These are phyloP conservation scores for Bacillus rossius DNA, from an alignment of 1,140 invertebrate species.

Conservation along the genomic window DNA sequence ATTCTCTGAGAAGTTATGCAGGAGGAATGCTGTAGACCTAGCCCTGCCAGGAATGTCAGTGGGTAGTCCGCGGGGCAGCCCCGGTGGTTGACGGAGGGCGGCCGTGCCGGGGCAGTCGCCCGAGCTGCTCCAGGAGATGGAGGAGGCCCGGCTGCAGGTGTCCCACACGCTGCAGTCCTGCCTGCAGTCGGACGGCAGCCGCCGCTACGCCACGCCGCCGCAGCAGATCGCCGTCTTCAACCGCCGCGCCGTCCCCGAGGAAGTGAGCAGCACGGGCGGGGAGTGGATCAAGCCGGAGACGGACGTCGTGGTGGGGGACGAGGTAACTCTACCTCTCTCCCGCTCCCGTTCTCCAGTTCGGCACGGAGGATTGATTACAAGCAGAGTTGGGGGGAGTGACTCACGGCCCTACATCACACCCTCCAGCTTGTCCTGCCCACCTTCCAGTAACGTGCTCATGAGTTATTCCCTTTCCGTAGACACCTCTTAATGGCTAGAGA, in stretches of 20 bases:
- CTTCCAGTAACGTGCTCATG: no score
- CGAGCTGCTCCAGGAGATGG: slow-evolving; percentile 65
- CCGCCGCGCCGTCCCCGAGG: slow-evolving; percentile 63
- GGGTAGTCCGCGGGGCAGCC: no score
- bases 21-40: no score
- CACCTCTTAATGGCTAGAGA: no score
- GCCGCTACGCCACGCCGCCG: slow-evolving; percentile 76
- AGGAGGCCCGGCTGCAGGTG: slow-evolving; percentile 74
- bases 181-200: slow-evolving; percentile 70
- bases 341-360: background rate
- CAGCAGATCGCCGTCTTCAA: slow-evolving; percentile 85
- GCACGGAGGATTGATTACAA: background rate
- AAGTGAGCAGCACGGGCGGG: slow-evolving; percentile 45
- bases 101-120: slow-evolving; percentile 44
- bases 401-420: no score
- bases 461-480: no score
- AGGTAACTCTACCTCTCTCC: slow-evolving; percentile 33
- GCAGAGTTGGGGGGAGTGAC: background rate
- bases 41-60: no score
- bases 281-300: slow-evolving; percentile 56
- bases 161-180: slow-evolving; percentile 80
- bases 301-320: slow-evolving; percentile 59
- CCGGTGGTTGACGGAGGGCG: no score
- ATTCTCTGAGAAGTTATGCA: no score
- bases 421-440: no score